Conservation (phyloP, 2,113 vertebrate genomes). For the Epinephelus fuscoguttatus region DNA sequence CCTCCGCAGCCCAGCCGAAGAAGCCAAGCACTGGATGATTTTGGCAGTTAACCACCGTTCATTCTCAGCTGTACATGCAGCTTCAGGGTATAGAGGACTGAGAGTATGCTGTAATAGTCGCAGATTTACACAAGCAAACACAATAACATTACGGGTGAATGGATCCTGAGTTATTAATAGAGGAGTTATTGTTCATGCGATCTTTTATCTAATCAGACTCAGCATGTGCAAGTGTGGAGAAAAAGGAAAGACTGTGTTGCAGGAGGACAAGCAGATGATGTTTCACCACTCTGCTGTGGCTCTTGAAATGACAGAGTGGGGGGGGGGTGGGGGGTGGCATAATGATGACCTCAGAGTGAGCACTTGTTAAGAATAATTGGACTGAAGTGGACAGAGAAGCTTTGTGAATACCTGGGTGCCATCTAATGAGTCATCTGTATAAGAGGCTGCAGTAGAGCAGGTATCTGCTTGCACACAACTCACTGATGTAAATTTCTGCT, state of each 20-base stretch:
- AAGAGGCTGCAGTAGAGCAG: constrained; percentile 37
- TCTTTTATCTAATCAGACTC: constrained; percentile 15
- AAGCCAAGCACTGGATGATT: constrained; percentile 21
- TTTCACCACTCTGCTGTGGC: background rate
- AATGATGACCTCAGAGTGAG: constrained; percentile 54
- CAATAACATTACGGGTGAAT: constrained; percentile 11
- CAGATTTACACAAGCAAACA: constrained; percentile 21
- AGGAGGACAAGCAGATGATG: constrained; percentile 20
- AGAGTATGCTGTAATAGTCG: constrained; percentile 25
- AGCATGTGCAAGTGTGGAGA: background rate
- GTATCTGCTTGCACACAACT: background rate
- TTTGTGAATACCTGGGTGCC: constrained; percentile 41
- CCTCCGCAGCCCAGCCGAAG: constrained; percentile 28
- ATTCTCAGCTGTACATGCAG: constrained; percentile 26
- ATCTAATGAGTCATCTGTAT: constrained; percentile 58
- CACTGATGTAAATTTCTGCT: background rate
- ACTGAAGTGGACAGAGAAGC: constrained; percentile 59
- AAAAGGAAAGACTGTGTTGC: constrained; percentile 15
- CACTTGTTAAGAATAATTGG: constrained; percentile 66
- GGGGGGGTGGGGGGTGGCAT: constrained; percentile 6
- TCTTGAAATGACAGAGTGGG: constrained; percentile 33
- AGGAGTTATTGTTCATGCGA: constrained; percentile 2
- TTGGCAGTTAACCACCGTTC: constrained; percentile 30
- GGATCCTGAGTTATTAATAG: constrained; percentile 11
- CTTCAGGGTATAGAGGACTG: constrained; percentile 43